Percentiles rank a stretch among this genome's conserved stretches.
Evolutionary conservation across 2,797 vertebrate genomes (phyloP).

Genomic region (Anniella stebbinsi): DNA sequence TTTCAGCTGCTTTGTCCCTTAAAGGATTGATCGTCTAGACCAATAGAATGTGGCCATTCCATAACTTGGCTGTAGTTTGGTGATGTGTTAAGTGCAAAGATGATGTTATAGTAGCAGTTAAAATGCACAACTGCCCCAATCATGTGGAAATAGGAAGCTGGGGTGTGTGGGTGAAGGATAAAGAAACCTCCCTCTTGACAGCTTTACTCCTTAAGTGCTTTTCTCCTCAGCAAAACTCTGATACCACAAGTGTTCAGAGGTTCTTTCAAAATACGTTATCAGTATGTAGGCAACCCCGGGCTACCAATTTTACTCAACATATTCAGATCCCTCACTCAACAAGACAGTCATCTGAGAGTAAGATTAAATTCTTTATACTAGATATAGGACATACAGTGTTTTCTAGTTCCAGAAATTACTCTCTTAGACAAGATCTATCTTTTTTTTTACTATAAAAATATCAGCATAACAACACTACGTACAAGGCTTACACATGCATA

Average conservation of each 20-base stretch:
- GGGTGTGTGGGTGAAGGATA: not conserved
- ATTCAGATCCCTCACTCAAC: too few relatives aligned
- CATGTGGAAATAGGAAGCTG: not conserved
- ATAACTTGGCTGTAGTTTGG: not conserved
- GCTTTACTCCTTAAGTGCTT: slow-evolving; percentile 28
- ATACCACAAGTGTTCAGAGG: not conserved
- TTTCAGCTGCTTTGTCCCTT: not conserved
- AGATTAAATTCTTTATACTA: too few relatives aligned
- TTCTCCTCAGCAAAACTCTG: not conserved
- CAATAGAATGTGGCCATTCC: not conserved
- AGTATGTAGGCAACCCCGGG: too few relatives aligned
- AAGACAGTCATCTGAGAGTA: too few relatives aligned
- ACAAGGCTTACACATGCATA: too few relatives aligned
- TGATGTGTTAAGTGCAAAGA: not conserved
- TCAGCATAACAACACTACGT: too few relatives aligned
- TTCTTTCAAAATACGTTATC: too few relatives aligned
- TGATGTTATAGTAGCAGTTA: not conserved
- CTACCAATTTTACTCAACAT: too few relatives aligned
- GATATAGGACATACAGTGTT: too few relatives aligned
- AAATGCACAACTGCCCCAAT: not conserved
- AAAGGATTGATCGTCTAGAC: not conserved
- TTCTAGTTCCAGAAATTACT: too few relatives aligned
- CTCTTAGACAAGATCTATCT: too few relatives aligned
- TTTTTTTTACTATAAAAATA: too few relatives aligned
- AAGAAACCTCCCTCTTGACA: not conserved